Evolutionary conservation across 2,797 vertebrate genomes (phyloP).

Genomic region (Pangasius macronema): DNA sequence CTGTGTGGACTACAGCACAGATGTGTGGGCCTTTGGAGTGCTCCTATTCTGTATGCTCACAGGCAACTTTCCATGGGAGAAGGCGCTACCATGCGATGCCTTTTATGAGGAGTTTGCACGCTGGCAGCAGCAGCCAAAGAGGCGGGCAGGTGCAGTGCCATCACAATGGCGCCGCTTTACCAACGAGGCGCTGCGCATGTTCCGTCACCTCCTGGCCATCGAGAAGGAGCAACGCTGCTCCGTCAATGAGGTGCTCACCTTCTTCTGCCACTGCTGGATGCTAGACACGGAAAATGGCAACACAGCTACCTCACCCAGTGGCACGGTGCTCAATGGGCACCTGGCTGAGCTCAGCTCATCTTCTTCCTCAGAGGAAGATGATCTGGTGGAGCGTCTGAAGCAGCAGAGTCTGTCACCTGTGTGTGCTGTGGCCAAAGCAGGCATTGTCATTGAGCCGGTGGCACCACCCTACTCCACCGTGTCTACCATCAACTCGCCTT

Average conservation of each 20-base stretch:
- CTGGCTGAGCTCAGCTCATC: conserved; percentile 55
- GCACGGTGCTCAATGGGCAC: not conserved
- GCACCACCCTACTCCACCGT: conserved; percentile 74
- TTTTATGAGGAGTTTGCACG: conserved; percentile 85
- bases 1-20: conserved; percentile 82
- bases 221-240: conserved; percentile 80
- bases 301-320: not conserved
- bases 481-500: conserved; percentile 77
- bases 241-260: conserved; percentile 80
- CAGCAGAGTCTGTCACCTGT: conserved; percentile 77
- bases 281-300: conserved; percentile 73
- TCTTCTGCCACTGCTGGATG: conserved; percentile 83
- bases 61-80: conserved; percentile 87
- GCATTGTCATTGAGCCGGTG: conserved; percentile 69
- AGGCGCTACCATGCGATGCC: conserved; percentile 78
- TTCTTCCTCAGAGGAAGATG: conserved; percentile 70
- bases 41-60: conserved; percentile 87
- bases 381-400: conserved; percentile 80
- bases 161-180: conserved; percentile 85
- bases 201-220: conserved; percentile 78
- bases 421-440: conserved; percentile 61
- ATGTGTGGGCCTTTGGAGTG: conserved; percentile 85
- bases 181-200: conserved; percentile 81
- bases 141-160: conserved; percentile 69
- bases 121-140: conserved; percentile 75